Evolutionary conservation across 2,888 invertebrate species (phyloP), one percentile per base, ranked within the genome.

Genomic region (Anticlea derivata): DNA sequence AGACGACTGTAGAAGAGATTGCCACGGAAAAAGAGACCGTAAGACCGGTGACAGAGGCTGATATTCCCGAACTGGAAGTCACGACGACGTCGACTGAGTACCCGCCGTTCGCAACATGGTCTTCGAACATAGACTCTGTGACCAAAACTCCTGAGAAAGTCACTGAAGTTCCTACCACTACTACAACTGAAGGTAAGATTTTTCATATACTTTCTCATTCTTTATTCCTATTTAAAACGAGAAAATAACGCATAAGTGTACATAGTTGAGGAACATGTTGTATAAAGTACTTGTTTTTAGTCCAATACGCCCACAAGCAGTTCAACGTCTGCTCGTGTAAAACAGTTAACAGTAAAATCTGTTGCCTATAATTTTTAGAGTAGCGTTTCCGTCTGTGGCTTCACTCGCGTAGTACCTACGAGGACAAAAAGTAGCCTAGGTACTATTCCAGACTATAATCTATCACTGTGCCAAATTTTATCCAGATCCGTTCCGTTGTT

Each of bases 51-150:
- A 78, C 78, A 13, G 73, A 78, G 35, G 59, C 64, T 33, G 71
- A 72, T 49, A 50, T 62, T 60, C 63, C 75, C 8, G 57, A 65
- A 39, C 61, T 73, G 10, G 57, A 65, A 45, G 43, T 64, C 7
- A 59, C 61, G 7, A 60, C 60, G 2, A 60, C 70, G 2, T 61
- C 82, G 3, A 81, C 80, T 4, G 80, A 80, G 1, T 81, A 70
- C 40, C 80, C 80, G 4, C 77, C 81, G 2, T 72, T 92, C 0
- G 90, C 92, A 1, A 93, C 93, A 2, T 92, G 92, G 92, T 91
- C 92, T 10, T 53, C 53, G 10, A 81, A 82, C 22, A 64, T 68
- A 0, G 90, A 89, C 33, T 61, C 73, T 10, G 71, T 58, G 0
- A 78, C 81, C 0, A 82, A 80, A 54, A 59, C 70, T 0, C 78